Percentiles rank a stretch among this genome's conserved stretches.
Evolutionary conservation across 2,888 invertebrate species (phyloP).

Genomic region (Megamerina dolium): DNA sequence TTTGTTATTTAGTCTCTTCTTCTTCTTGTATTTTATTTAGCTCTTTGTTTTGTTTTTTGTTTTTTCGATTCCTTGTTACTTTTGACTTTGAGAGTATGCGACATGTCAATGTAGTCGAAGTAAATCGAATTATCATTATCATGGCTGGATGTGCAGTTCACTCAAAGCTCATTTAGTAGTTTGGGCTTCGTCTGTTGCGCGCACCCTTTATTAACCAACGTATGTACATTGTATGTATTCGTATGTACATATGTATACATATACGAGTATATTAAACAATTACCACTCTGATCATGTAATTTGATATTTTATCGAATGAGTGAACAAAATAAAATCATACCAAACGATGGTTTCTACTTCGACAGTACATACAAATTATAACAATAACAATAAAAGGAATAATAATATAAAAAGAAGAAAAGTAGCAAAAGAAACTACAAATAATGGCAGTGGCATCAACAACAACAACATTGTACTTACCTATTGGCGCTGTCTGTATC

Average conservation of each 20-base stretch:
- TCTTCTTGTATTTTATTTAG: too few species aligned
- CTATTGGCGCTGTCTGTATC: constrained; percentile 11
- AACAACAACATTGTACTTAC: constrained; percentile 2
- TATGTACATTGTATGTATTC: background rate
- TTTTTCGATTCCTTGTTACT: constrained; percentile 2
- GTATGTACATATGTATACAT: background rate
- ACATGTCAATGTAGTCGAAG: constrained; percentile 37
- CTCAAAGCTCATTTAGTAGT: constrained; percentile 39
- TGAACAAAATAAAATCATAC: constrained; percentile 35
- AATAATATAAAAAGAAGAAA: background rate
- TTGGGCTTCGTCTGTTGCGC: constrained; percentile 12
- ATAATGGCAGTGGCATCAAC: background rate
- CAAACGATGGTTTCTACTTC: background rate
- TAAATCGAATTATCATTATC: constrained; percentile 46
- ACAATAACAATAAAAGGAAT: constrained; percentile 1
- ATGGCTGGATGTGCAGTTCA: constrained; percentile 43
- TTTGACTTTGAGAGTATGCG: constrained; percentile 3
- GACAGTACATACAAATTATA: background rate
- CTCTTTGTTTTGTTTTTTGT: constrained; percentile 3
- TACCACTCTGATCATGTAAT: constrained; percentile 29
- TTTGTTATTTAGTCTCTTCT: too few species aligned
- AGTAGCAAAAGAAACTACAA: background rate
- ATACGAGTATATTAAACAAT: background rate
- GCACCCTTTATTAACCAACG: constrained; percentile 2
- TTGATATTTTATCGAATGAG: constrained; percentile 38